Evolutionary conservation across 2,113 vertebrate species (phyloP), one percentile per base, ranked within the genome.

Genomic region (Lasiurus cinereus): DNA sequence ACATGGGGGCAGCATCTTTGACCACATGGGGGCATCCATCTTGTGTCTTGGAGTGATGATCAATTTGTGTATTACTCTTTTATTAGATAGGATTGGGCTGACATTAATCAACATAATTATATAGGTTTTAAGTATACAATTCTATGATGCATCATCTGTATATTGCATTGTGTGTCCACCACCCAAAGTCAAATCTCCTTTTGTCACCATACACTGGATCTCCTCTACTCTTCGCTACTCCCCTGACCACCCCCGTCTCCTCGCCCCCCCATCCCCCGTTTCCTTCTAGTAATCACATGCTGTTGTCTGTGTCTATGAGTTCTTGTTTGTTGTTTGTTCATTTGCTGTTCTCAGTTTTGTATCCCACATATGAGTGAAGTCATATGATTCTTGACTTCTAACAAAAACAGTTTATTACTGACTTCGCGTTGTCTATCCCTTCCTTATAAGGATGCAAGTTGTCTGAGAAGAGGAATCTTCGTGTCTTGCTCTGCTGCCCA

Each of bases 251-350:
- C 54, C 52, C 52, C 52, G 0, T 56, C 19, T 2, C 54, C 7
- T 0, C 7, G 0, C 54, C 54, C 16, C 6, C 54, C 22, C 56
- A 3, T 9, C 3, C 9, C 8, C 73, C 14, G 0, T 27, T 46
- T 76, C 43, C 73, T 29, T 48, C 43, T 48, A 27, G 73, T 76
- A 19, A 76, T 29, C 7, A 18, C 14, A 48, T 24, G 18, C 14
- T 29, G 27, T 74, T 46, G 13, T 31, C 27, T 46, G 24, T n/a
- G n/a, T n/a, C n/a, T n/a, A n/a, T 29, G 72, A 74, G 24, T 48
- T 31, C 24, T 5, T 50, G 43, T 15, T 46, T 29, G 31, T 10
- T 36, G 14, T 15, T 76, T 76, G 73, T 50, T 50, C 73, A 50
- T 19, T 50, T 31, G 73, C 27, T 31, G 46, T 29, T 46, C 14